Evolutionary conservation across 1,140 invertebrate species (phyloP).

Genomic region (Caenorhabditis latens): DNA sequence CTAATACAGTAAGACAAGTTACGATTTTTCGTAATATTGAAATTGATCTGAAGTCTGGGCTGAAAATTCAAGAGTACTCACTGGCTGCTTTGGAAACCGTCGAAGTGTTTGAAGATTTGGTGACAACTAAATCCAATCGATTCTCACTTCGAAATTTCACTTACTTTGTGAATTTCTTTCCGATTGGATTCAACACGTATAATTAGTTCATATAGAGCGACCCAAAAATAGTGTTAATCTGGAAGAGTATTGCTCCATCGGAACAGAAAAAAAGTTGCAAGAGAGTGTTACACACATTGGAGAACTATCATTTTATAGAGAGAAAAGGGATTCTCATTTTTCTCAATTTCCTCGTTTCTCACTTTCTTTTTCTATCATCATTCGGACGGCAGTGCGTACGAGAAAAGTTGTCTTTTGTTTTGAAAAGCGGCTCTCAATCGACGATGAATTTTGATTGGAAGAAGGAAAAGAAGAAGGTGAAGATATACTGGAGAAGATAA

Average conservation of each 20-base stretch:
- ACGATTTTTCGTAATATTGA: too few relatives aligned
- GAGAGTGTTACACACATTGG: conserved; percentile 46
- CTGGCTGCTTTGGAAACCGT: too few relatives aligned
- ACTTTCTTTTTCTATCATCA: conserved; percentile 28
- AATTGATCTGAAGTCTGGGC: too few relatives aligned
- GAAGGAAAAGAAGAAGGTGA: not conserved
- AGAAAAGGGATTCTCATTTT: conserved; percentile 9
- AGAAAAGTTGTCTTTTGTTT: conserved; percentile 43
- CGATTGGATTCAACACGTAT: too few relatives aligned
- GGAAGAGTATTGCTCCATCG: not conserved
- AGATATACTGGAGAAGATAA: conserved; percentile 1
- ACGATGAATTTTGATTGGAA: conserved; percentile 46
- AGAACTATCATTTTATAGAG: conserved; percentile 52
- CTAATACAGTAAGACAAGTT: too few relatives aligned
- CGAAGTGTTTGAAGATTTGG: too few relatives aligned
- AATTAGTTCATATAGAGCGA: too few relatives aligned
- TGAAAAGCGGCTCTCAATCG: conserved; percentile 35
- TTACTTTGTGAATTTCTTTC: too few relatives aligned
- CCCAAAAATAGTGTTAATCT: too few relatives aligned
- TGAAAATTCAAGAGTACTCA: too few relatives aligned
- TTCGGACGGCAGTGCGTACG: conserved; percentile 24
- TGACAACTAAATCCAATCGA: too few relatives aligned
- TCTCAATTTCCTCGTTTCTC: conserved; percentile 21
- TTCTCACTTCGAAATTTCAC: too few relatives aligned
- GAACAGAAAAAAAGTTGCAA: conserved; percentile 23